A percentile compares a stretch with the other conserved stretches of the same genome.
Conservation (phyloP, 2,797 vertebrate genomes). For the Moxostoma hubbsi region DNA sequence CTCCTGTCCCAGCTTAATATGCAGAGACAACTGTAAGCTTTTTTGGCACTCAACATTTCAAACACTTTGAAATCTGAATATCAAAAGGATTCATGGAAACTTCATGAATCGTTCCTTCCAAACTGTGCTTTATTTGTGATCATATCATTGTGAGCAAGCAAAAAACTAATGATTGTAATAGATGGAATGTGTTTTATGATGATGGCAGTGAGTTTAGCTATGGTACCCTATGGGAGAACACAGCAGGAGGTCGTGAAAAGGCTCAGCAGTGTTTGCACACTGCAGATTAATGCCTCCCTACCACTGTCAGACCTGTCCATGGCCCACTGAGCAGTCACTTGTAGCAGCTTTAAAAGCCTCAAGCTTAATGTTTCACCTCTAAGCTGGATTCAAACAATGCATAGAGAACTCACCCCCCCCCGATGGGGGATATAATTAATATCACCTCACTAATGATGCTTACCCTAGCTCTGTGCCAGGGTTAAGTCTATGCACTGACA, state of each 20-base stretch:
- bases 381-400: constrained; percentile 35
- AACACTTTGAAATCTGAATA: no score
- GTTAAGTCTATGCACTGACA: not conserved
- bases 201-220: constrained; percentile 20
- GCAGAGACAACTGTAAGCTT: no score
- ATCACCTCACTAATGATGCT: constrained; percentile 27
- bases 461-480: not conserved
- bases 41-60: no score
- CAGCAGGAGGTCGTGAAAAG: constrained; percentile 39
- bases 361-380: constrained; percentile 51
- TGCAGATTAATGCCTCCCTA: constrained; percentile 31
- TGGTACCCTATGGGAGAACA: constrained; percentile 26
- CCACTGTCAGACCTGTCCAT: constrained; percentile 28
- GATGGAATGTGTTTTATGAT: constrained; percentile 45
- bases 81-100: no score
- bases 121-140: constrained; percentile 5
- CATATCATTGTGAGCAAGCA: not conserved
- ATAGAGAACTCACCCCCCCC: constrained; percentile 29
- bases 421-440: constrained; percentile 11
- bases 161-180: constrained; percentile 53
- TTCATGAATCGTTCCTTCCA: not conserved
- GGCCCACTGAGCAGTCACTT: constrained; percentile 11
- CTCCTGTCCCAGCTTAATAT: no score
- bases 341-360: constrained; percentile 29
- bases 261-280: not conserved